Evolutionary conservation across 2,888 invertebrate genomes (phyloP).

Genomic region (Myopa testacea): DNA sequence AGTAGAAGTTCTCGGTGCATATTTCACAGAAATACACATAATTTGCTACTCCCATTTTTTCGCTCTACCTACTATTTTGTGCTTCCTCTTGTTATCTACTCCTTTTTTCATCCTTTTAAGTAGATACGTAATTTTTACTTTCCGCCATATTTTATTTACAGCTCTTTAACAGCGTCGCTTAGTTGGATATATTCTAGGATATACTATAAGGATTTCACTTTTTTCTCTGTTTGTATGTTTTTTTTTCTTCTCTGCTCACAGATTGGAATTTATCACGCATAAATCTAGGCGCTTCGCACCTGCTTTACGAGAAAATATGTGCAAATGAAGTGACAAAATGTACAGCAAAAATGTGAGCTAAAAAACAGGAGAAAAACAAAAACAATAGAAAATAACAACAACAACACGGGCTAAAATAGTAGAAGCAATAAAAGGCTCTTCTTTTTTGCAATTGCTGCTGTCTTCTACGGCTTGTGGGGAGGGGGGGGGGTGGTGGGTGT

Average conservation of each 20-base stretch:
- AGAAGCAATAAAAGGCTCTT: background rate
- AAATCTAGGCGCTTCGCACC: constrained; percentile 64
- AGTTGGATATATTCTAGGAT: background rate
- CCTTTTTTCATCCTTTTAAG: background rate
- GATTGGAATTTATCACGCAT: constrained; percentile 67
- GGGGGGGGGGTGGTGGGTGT: background rate
- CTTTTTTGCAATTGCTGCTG: background rate
- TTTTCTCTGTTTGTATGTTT: background rate
- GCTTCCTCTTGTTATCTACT: background rate
- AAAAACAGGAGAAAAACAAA: background rate
- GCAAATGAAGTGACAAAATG: constrained; percentile 11
- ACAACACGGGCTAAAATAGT: background rate
- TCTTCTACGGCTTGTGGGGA: background rate
- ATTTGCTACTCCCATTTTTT: too few species aligned
- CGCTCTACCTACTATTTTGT: too few species aligned
- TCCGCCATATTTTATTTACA: constrained; percentile 9
- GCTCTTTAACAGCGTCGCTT: constrained; percentile 1
- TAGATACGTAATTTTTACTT: background rate
- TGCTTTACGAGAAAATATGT: constrained; percentile 45
- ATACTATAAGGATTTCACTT: background rate
- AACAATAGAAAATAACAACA: background rate
- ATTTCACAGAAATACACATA: too few species aligned
- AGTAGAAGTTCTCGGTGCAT: too few species aligned
- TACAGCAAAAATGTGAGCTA: background rate
- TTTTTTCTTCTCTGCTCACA: constrained; percentile 47